Base-by-base conservation (phyloP, 2,113 vertebrate species). In the Seriola quinqueradiata region DNA sequence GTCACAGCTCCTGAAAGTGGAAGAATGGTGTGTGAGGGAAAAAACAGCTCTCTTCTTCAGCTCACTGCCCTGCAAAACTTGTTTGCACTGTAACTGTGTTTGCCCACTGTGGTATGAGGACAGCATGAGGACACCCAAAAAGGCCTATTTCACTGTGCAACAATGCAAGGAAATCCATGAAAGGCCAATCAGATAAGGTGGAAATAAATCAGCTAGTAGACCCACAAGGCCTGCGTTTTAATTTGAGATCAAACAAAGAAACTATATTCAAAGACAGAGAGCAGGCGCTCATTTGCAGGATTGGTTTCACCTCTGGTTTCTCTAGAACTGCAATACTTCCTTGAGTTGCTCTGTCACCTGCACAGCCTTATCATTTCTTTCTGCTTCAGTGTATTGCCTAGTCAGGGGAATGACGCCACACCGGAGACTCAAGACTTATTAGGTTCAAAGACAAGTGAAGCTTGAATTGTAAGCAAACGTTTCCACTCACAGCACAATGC, bases 151-250 rank as follows among this genome's bases (percentile, higher is more conserved):
- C 77, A 92, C 77, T 23, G 71, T 5, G 4, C 63, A 89, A 92
- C 90, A 92, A 93, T 92, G 82, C 88, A 90, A 86, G 91, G 93
- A 92, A 94, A 91, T 77, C 83, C 80, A 89, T 6, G 75, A 91
- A 90, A 89, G 87, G 89, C 79, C 88, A 65, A 91, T 92, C 93
- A 90, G 92, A 94, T 92, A 91, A 92, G 90, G 60, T 65, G 74
- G 75, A 89, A 88, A 90, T 90, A 88, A 82, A 92, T 86, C 87
- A 85, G 61, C 66, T 23, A 25, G 68, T 46, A 70, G 50, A 77
- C 55, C 63, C 21, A 5, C 61, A 40, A 63, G 67, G 50, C 40
- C 71, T 84, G 68, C 0, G 5, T 48, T 87, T 87, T 80, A 65
- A 88, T 88, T 77, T 64, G 38, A 87, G 67, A 86, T 92, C 81